These are phyloP conservation scores for Tyria jacobaeae DNA, from an alignment of 2,888 invertebrate species.

Conservation along the genomic window DNA sequence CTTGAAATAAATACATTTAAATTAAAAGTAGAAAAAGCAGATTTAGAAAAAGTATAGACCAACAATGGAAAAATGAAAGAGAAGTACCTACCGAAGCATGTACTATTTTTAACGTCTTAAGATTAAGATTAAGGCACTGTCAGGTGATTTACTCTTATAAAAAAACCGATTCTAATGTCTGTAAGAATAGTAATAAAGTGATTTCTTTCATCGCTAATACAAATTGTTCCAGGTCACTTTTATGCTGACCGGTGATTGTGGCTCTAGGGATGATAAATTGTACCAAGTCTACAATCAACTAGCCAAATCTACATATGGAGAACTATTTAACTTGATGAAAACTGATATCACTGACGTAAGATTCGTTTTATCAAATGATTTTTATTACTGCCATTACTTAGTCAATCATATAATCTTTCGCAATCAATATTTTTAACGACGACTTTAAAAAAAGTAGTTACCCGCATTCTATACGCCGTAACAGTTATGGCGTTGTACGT, in stretches of 20 bases:
- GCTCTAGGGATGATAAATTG: not conserved
- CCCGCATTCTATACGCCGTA: too few species aligned
- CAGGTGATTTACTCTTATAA: not conserved
- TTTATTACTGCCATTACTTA: not conserved
- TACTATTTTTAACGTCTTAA: not conserved
- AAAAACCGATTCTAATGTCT: not conserved
- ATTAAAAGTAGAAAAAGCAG: not conserved
- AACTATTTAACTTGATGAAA: constrained; percentile 63
- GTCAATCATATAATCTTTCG: not conserved
- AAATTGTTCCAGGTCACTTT: constrained; percentile 58
- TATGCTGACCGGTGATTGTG: constrained; percentile 62
- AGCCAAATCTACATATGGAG: constrained; percentile 60
- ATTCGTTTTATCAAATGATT: not conserved
- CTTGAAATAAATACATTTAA: not conserved
- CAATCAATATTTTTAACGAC: too few species aligned
- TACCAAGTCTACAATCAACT: constrained; percentile 59
- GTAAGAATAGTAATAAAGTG: not conserved
- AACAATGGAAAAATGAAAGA: too few species aligned
- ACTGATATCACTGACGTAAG: constrained; percentile 59
- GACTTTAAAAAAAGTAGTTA: too few species aligned
- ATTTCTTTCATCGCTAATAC: not conserved
- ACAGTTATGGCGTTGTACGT: too few species aligned
- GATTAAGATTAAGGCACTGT: not conserved
- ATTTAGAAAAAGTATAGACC: not conserved
- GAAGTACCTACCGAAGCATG: not conserved